Conservation (phyloP, 2,113 vertebrate genomes). For the Sinocyclocheilus maitianheensis region DNA sequence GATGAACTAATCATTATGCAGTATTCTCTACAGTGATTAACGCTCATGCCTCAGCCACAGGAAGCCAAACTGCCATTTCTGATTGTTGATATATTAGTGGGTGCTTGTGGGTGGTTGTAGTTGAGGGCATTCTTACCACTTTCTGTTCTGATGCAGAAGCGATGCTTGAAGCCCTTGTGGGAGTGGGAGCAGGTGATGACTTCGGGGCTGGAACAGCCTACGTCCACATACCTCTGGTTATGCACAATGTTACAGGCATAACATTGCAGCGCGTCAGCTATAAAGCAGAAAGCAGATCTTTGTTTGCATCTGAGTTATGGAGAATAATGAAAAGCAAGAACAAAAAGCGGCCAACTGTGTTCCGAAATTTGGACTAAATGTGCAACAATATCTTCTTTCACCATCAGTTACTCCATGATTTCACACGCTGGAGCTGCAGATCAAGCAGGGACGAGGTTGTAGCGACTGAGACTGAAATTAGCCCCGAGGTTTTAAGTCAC, state of each 20-base stretch:
- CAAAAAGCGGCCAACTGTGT: not conserved
- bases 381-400: not conserved
- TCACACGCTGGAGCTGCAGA: not conserved
- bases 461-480: slow-evolving; percentile 13
- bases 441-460: not conserved
- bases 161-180: slow-evolving; percentile 80
- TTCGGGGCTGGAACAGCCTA: slow-evolving; percentile 75
- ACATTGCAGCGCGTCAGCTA: slow-evolving; percentile 73
- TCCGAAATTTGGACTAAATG: not conserved
- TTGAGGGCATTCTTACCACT: slow-evolving; percentile 52
- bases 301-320: not conserved
- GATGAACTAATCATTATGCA: not conserved
- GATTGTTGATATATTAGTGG: not conserved
- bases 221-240: slow-evolving; percentile 71
- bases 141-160: slow-evolving; percentile 73
- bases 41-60: not conserved
- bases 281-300: slow-evolving; percentile 17
- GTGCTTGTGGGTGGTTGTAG: slow-evolving; percentile 17
- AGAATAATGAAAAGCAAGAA: not conserved
- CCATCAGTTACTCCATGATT: slow-evolving; percentile 2
- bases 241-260: slow-evolving; percentile 76
- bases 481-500: slow-evolving; percentile 2
- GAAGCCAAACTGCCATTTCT: not conserved
- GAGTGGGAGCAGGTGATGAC: slow-evolving; percentile 78
- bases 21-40: not conserved